These are phyloP conservation scores for Troglohyphantes excavatus DNA, from an alignment of 2,888 invertebrate genomes.

Conservation along the genomic window DNA sequence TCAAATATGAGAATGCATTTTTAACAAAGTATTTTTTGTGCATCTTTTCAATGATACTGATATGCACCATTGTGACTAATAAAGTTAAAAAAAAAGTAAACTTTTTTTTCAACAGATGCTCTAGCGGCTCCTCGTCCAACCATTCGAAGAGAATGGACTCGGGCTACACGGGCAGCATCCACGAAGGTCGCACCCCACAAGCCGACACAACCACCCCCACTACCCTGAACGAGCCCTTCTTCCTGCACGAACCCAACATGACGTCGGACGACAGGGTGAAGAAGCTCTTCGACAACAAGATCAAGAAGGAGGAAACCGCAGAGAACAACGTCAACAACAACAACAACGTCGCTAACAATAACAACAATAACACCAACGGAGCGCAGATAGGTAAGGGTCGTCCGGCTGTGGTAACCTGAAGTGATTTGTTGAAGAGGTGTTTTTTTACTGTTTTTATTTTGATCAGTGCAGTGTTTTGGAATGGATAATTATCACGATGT, in stretches of 20 bases:
- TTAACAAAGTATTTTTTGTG: too few species aligned
- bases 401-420: neutral
- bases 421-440: too few species aligned
- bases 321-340: constrained; percentile 9
- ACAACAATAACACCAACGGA: constrained; percentile 32
- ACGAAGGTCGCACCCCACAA: constrained; percentile 18
- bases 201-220: constrained; percentile 8
- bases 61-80: too few species aligned
- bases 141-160: constrained; percentile 81
- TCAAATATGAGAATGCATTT: too few species aligned
- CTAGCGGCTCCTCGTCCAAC: constrained; percentile 83
- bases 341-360: constrained; percentile 46
- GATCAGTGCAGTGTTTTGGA: too few species aligned
- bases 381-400: constrained; percentile 76
- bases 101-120: constrained; percentile 29
- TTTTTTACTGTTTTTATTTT: too few species aligned
- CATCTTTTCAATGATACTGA: too few species aligned
- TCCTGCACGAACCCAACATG: constrained; percentile 91
- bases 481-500: too few species aligned
- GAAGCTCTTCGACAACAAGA: constrained; percentile 86
- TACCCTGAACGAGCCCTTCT: constrained; percentile 85
- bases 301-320: constrained; percentile 33
- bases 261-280: constrained; percentile 92
- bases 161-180: constrained; percentile 82
- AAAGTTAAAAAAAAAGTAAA: neutral